phyloP scores from a whole-genome alignment of 1,140 invertebrate genomes.

The Sminthurinus signatus region DNA sequence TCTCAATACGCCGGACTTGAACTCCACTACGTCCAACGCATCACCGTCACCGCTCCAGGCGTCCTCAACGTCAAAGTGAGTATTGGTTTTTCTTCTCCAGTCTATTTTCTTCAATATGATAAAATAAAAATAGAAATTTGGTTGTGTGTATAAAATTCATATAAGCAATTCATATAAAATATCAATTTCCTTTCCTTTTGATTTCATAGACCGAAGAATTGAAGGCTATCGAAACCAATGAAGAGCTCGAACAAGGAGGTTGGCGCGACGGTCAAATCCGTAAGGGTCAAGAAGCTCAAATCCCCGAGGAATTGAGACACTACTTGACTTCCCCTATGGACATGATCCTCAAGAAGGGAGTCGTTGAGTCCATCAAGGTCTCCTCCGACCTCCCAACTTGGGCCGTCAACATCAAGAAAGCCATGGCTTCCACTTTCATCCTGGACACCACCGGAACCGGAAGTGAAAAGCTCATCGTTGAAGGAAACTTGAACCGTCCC shows the following conservation, averaged over 20 bases:
- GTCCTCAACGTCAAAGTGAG: conserved; percentile 24
- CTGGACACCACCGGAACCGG: conserved; percentile 26
- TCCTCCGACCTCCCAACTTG: conserved; percentile 18
- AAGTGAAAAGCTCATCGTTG: conserved; percentile 16
- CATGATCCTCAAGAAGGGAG: conserved; percentile 17
- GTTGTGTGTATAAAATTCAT: no score
- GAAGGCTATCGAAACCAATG: conserved; percentile 25
- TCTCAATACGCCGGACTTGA: conserved; percentile 31
- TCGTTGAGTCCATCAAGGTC: conserved; percentile 27
- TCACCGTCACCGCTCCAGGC: conserved; percentile 1
- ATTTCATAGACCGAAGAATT: conserved; percentile 27
- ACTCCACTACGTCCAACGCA: conserved; percentile 20
- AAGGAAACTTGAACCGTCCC: conserved; percentile 38
- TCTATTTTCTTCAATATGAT: no score
- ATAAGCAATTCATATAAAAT: no score
- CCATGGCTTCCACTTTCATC: conserved; percentile 31
- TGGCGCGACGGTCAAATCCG: conserved; percentile 25
- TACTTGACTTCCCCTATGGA: conserved; percentile 28
- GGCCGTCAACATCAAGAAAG: conserved; percentile 33
- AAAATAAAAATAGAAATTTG: no score
- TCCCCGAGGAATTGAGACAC: conserved; percentile 13
- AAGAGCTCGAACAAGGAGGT: conserved; percentile 20
- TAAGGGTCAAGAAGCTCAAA: background rate
- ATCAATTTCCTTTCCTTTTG: no score
- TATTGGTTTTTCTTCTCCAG: no score